phyloP scores from a whole-genome alignment of 2,797 vertebrate species.

The Champsocephalus esox region DNA sequence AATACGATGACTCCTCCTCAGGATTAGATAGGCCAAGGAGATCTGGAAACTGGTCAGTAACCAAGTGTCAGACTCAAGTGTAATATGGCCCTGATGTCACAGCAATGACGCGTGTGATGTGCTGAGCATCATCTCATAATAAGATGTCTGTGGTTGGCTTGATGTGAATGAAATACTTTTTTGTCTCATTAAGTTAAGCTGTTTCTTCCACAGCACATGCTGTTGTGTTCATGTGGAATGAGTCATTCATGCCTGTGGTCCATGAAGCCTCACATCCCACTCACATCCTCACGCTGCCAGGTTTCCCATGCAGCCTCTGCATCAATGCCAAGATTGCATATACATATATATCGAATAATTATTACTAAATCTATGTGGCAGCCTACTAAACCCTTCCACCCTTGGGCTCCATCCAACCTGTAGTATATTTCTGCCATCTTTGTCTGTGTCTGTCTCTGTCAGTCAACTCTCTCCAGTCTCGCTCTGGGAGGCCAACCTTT shows the following conservation, averaged over 20 bases:
- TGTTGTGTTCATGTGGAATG: slow-evolving; percentile 65
- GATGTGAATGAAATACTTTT: slow-evolving; percentile 59
- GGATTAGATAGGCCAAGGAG: slow-evolving; percentile 38
- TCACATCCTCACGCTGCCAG: slow-evolving; percentile 54
- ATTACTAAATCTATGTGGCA: slow-evolving; percentile 32
- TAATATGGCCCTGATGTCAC: slow-evolving; percentile 48
- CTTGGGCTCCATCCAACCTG: slow-evolving; percentile 44
- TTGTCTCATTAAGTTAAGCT: slow-evolving; percentile 41
- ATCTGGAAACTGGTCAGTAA: slow-evolving; percentile 63
- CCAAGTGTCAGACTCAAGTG: slow-evolving; percentile 56
- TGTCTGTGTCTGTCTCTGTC: slow-evolving; percentile 67
- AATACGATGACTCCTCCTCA: slow-evolving; percentile 27
- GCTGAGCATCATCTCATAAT: slow-evolving; percentile 39
- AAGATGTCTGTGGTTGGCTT: slow-evolving; percentile 20
- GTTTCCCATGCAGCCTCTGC: slow-evolving; percentile 27
- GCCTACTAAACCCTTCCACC: slow-evolving; percentile 49
- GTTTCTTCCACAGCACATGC: slow-evolving; percentile 59
- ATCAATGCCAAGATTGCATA: slow-evolving; percentile 32
- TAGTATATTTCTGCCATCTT: slow-evolving; percentile 54
- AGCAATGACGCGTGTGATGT: slow-evolving; percentile 40
- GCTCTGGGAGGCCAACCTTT: slow-evolving; percentile 84
- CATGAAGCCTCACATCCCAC: slow-evolving; percentile 64
- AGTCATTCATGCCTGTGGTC: slow-evolving; percentile 73
- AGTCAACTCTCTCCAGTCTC: slow-evolving; percentile 75
- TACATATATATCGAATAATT: slow-evolving; percentile 37